Base-by-base conservation (phyloP, 2,113 vertebrate genomes). In the Eudorcas thomsonii region DNA sequence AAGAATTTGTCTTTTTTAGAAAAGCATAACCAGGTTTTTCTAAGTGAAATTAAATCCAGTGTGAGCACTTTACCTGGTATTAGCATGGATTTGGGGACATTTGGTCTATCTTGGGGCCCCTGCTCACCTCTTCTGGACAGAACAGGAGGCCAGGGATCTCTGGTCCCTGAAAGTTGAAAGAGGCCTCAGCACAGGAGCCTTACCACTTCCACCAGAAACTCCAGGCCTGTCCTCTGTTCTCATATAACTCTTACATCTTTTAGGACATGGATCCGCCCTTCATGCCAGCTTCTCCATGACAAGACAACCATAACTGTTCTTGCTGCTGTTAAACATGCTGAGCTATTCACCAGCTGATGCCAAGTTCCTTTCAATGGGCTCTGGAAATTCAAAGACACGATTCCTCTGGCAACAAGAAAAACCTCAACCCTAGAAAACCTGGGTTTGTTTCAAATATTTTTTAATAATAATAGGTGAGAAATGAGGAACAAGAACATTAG, bases 11-110 rank as follows among this genome's bases (percentile, higher is more conserved):
- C 83, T 84, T 6, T 59, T 21, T 50, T 12, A 43, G 21, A 86
- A 59, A 78, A 78, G 52, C 2, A 36, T 52, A 67, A n/a, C 12
- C 10, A 23, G 39, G 12, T 36, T 52, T 88, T 91, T 94, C 50
- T 93, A 90, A 91, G 28, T 83, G 7, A 91, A 95, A 84, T 43
- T 33, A 62, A 86, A 50, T 52, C 17, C 30, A 15, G 39, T 14
- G 0, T 45, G 59, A 30, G 36, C 13, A 67, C 23, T 48, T 7
- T 5, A 85, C 10, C 71, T 85, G 23, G 28, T 12, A 77, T 74
- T 9, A 77, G 17, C 17, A 30, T 48, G 7, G 8, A 45, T 36
- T n/a, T 25, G 4, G 10, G 88, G 3, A 36, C 26, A 74, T 25
- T 3, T 50, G 21, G 2, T 8, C 28, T 45, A 7, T 54, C 36